A percentile compares a stretch with the other conserved stretches of the same genome.
These are phyloP conservation scores for Sebastes matsubarae DNA, from an alignment of 2,797 vertebrate species.

Conservation along the genomic window DNA sequence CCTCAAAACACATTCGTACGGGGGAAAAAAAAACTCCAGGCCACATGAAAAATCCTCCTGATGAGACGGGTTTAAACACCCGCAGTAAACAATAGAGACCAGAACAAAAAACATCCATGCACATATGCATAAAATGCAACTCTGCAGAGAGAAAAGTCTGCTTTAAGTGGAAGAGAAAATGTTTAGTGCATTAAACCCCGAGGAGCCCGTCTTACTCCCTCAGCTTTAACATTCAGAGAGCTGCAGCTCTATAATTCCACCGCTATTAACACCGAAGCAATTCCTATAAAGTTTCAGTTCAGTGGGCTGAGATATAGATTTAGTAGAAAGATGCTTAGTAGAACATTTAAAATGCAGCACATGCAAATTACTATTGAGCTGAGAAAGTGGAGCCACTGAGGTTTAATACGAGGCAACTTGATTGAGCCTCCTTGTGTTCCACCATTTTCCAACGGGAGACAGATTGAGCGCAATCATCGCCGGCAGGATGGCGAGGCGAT, in stretches of 20 bases:
- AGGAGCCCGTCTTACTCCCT: conserved; percentile 14
- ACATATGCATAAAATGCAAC: conserved; percentile 26
- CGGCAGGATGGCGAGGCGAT: conserved; percentile 44
- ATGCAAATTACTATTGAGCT: conserved; percentile 66
- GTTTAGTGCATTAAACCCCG: conserved; percentile 35
- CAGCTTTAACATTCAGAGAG: conserved; percentile 36
- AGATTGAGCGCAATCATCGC: conserved; percentile 40
- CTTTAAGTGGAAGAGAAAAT: conserved; percentile 42
- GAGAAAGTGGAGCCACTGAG: conserved; percentile 39
- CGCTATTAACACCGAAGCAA: conserved; percentile 67
- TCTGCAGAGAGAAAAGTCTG: neutral
- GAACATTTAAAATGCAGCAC: conserved; percentile 71
- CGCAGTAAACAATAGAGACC: conserved; percentile 62
- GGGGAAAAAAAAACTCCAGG: conserved; percentile 19
- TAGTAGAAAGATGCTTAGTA: conserved; percentile 63
- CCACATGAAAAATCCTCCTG: conserved; percentile 70
- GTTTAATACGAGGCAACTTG: conserved; percentile 53
- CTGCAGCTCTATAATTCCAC: conserved; percentile 32
- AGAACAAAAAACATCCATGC: conserved; percentile 32
- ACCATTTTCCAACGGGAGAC: conserved; percentile 37
- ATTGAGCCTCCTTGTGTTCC: conserved; percentile 47
- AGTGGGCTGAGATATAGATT: conserved; percentile 71
- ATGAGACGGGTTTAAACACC: conserved; percentile 58
- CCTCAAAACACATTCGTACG: conserved; percentile 40
- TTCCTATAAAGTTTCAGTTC: conserved; percentile 68